phyloP scores from a whole-genome alignment of 2,888 invertebrate species.

The Acrocyrtus sp. region DNA sequence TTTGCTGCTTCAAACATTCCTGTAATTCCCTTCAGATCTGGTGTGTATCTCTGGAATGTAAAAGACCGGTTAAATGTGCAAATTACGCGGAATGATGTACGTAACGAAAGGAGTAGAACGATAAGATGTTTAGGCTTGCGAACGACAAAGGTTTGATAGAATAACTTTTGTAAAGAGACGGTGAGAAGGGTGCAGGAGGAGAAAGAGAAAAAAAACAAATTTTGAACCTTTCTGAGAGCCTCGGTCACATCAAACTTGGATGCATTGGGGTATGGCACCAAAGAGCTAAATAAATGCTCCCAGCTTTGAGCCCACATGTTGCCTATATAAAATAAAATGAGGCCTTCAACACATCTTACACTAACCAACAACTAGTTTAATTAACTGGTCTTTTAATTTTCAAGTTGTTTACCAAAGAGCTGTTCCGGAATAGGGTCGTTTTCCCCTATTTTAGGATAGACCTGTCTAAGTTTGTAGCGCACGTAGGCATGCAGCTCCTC shows the following conservation, averaged over 20 bases:
- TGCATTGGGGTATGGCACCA: constrained; percentile 80
- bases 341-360: background rate
- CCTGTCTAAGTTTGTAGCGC: constrained; percentile 73
- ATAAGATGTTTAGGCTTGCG: too few relatives aligned
- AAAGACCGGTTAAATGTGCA: too few relatives aligned
- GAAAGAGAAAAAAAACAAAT: too few relatives aligned
- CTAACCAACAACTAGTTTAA: background rate
- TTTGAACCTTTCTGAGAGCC: constrained; percentile 76
- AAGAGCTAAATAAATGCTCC: constrained; percentile 78
- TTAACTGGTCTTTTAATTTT: background rate
- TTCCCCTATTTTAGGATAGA: constrained; percentile 72
- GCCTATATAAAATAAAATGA: constrained; percentile 66
- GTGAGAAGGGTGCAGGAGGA: too few relatives aligned
- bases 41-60: constrained; percentile 43
- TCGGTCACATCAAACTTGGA: constrained; percentile 79
- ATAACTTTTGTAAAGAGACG: too few relatives aligned
- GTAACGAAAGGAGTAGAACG: too few relatives aligned
- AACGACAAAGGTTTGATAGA: too few relatives aligned
- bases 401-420: constrained; percentile 74
- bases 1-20: constrained; percentile 83
- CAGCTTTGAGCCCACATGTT: constrained; percentile 89
- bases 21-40: constrained; percentile 41
- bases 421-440: constrained; percentile 85
- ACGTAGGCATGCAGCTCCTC: constrained; percentile 87
- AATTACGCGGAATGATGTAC: too few relatives aligned